phyloP scores from a whole-genome alignment of 2,888 invertebrate species.

The Orthosia cruda region DNA sequence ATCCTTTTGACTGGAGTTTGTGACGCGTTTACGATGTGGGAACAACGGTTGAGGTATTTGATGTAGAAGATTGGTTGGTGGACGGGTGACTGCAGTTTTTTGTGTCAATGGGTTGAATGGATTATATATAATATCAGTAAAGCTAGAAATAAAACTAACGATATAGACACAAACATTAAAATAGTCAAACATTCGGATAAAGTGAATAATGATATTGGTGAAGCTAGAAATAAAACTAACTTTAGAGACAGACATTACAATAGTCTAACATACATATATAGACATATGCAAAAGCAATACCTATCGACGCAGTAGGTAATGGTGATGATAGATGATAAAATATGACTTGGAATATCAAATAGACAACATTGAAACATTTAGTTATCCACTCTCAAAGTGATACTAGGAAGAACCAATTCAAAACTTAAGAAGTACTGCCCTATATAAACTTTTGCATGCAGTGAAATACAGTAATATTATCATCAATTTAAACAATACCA shows the following conservation, averaged over 20 bases:
- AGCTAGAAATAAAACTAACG: too few species aligned
- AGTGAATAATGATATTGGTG: not conserved
- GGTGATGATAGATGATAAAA: not conserved
- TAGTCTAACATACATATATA: not conserved
- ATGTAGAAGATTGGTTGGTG: slow-evolving; percentile 28
- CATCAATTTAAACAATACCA: slow-evolving; percentile 17
- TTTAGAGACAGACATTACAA: not conserved
- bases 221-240: not conserved
- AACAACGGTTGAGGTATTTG: slow-evolving; percentile 35
- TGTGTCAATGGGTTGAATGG: not conserved
- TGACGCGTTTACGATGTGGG: slow-evolving; percentile 53
- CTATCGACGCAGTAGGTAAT: too few species aligned
- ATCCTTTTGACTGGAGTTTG: slow-evolving; percentile 62
- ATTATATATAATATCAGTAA: too few species aligned
- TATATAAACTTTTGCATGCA: too few species aligned
- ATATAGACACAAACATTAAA: too few species aligned
- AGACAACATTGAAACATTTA: not conserved
- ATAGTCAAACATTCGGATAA: too few species aligned
- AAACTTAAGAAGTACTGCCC: not conserved
- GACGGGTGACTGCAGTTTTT: not conserved
- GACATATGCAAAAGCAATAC: not conserved
- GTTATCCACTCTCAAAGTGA: not conserved
- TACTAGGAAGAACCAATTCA: not conserved
- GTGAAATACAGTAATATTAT: slow-evolving; percentile 8
- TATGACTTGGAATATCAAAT: not conserved